These are phyloP conservation scores for Colius striatus DNA, from an alignment of 2,113 vertebrate species.

Conservation along the genomic window DNA sequence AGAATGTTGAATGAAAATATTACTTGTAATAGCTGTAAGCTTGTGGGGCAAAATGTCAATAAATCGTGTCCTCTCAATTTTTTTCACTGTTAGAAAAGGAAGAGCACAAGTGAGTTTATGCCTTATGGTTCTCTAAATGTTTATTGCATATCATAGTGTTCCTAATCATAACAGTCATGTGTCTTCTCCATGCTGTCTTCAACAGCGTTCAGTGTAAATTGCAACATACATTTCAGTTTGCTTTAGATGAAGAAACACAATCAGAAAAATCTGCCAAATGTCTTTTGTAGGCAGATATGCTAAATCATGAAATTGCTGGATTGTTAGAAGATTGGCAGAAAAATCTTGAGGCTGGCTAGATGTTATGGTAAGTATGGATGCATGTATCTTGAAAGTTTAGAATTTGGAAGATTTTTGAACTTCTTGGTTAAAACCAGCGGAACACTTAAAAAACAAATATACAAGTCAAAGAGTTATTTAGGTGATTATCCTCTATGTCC, in stretches of 20 bases:
- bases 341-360: not conserved
- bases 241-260: not conserved
- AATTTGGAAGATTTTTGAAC: not conserved
- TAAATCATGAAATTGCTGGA: slow-evolving; percentile 23
- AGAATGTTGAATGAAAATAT: not conserved
- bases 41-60: not conserved
- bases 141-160: not conserved
- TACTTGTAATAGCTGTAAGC: not conserved
- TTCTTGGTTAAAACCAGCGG: not conserved
- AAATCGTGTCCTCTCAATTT: not conserved
- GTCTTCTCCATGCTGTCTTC: not conserved
- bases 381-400: not conserved
- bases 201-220: not conserved
- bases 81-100: not conserved
- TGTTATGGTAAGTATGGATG: not conserved
- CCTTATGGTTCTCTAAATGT: not conserved
- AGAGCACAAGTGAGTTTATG: not conserved
- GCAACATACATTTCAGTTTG: not conserved
- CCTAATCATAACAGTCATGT: not conserved
- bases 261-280: not conserved
- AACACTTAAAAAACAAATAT: not conserved
- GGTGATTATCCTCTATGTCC: not conserved
- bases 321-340: slow-evolving; percentile 22
- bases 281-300: slow-evolving; percentile 20
- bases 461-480: not conserved